A percentile compares a stretch with the other conserved stretches of the same genome.
These are phyloP conservation scores for Spheniscus mendiculus DNA, from an alignment of 2,113 vertebrate genomes.

Conservation along the genomic window DNA sequence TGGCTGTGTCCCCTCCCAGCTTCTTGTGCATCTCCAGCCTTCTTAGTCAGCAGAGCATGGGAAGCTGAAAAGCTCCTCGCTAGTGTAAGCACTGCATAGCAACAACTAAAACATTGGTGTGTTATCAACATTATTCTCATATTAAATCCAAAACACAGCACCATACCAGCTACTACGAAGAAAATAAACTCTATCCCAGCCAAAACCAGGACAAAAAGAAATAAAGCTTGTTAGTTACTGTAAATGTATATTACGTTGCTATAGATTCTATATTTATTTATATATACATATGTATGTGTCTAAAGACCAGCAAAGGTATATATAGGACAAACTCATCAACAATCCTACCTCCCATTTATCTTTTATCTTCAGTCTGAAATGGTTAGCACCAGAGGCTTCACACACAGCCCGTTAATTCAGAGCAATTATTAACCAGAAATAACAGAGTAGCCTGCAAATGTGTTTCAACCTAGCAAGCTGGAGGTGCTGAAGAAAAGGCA, in stretches of 20 bases:
- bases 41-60: not conserved
- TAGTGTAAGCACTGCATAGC: not conserved
- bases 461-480: not conserved
- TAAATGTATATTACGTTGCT: not conserved
- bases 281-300: not conserved
- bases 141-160: not conserved
- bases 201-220: not conserved
- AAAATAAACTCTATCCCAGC: not conserved
- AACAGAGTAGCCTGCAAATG: not conserved
- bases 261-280: not conserved
- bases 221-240: not conserved
- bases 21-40: not conserved
- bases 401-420: not conserved
- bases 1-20: not conserved
- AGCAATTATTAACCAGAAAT: not conserved
- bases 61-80: not conserved
- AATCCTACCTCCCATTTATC: not conserved
- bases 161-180: not conserved
- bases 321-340: not conserved
- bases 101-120: not conserved
- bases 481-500: not conserved
- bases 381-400: not conserved
- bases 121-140: not conserved
- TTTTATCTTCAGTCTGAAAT: not conserved
- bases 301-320: not conserved